Percentiles rank a stretch among this genome's conserved stretches.
phyloP scores from a whole-genome alignment of 1,140 invertebrate species.

The Notospermus geniculatus region DNA sequence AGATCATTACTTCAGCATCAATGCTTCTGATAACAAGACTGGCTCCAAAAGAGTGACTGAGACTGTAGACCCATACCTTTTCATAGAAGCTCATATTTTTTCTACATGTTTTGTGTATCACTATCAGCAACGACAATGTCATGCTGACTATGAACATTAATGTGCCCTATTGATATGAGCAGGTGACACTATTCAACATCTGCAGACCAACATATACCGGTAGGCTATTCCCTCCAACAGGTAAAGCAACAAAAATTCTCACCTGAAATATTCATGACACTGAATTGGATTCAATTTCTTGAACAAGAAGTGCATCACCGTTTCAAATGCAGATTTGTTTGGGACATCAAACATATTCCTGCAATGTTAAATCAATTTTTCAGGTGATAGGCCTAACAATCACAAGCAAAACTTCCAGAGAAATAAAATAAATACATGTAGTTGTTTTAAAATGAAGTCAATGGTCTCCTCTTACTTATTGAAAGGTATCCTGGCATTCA shows the following conservation, averaged over 20 bases:
- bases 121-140: too few species aligned
- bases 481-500: constrained; percentile 41
- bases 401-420: not conserved
- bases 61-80: too few species aligned
- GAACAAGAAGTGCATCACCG: constrained; percentile 49
- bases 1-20: too few species aligned
- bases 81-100: too few species aligned
- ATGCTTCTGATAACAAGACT: too few species aligned
- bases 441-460: too few species aligned
- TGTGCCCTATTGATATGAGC: too few species aligned
- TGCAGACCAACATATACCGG: too few species aligned
- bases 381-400: not conserved
- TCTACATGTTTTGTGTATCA: too few species aligned
- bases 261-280: constrained; percentile 50
- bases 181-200: too few species aligned
- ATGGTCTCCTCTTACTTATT: constrained; percentile 37
- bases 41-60: too few species aligned
- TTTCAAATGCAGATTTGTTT: constrained; percentile 48
- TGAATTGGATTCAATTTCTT: constrained; percentile 39
- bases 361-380: constrained; percentile 25
- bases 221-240: not conserved
- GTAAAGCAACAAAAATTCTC: constrained; percentile 8
- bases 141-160: too few species aligned
- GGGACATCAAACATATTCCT: constrained; percentile 52
- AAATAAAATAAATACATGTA: not conserved